Percentiles rank a stretch among this genome's conserved stretches.
phyloP scores from a whole-genome alignment of 1,140 invertebrate species.

The Zeugodacus cucurbitae region DNA sequence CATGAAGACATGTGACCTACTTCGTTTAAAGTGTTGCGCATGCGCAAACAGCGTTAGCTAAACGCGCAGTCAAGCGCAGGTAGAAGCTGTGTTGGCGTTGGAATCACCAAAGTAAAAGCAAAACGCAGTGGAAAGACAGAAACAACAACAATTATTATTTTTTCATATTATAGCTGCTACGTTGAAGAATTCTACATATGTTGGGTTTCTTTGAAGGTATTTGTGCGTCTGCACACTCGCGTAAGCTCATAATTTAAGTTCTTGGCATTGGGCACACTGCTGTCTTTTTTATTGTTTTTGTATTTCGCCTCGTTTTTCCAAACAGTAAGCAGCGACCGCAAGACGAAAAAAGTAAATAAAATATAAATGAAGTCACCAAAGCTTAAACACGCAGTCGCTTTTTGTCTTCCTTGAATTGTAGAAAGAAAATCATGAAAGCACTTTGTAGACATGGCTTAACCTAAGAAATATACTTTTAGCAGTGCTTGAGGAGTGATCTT shows the following conservation, averaged over 20 bases:
- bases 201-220: not conserved
- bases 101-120: not conserved
- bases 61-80: not conserved
- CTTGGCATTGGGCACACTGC: not conserved
- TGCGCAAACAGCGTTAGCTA: not conserved
- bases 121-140: not conserved
- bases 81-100: not conserved
- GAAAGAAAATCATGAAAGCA: not conserved
- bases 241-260: not conserved
- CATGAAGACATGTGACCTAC: constrained; percentile 22
- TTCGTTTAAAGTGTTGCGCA: not conserved
- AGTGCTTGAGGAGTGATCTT: not conserved
- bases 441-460: not conserved
- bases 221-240: not conserved
- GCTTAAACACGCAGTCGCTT: not conserved
- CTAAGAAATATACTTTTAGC: not conserved
- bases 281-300: not conserved
- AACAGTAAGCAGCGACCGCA: not conserved
- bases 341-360: not conserved
- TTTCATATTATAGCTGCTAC: not conserved
- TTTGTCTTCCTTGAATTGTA: not conserved
- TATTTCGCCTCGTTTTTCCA: not conserved
- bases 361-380: not conserved
- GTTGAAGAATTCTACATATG: not conserved
- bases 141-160: not conserved